Evolutionary conservation across 2,888 invertebrate species (phyloP).

Genomic region (Tipula unca): DNA sequence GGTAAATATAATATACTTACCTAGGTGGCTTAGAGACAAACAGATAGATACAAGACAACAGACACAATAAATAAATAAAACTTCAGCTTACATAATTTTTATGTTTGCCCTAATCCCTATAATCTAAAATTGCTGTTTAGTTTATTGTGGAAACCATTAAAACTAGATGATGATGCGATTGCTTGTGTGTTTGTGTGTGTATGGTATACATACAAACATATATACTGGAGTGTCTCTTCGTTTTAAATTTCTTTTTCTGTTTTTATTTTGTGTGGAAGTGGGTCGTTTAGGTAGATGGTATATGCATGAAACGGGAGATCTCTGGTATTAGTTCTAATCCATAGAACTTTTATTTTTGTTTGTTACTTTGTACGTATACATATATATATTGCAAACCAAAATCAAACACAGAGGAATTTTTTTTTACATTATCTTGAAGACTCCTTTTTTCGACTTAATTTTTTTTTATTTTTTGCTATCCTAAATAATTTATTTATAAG

Average conservation of each 20-base stretch:
- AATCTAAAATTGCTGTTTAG: slow-evolving; percentile 14
- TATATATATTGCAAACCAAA: background rate
- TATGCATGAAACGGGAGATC: background rate
- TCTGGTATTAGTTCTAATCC: background rate
- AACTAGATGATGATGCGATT: background rate
- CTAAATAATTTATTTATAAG: background rate
- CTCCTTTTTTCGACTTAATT: background rate
- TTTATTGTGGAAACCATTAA: background rate
- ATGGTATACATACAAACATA: background rate
- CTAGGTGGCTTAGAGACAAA: background rate
- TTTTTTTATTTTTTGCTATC: background rate
- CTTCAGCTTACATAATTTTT: background rate
- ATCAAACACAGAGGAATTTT: background rate
- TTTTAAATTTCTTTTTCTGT: background rate
- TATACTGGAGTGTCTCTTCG: background rate
- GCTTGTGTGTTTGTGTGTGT: background rate
- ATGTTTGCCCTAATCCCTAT: slow-evolving; percentile 10
- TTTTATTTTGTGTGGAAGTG: background rate
- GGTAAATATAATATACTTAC: too few relatives aligned
- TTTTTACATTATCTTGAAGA: background rate
- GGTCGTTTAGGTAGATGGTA: background rate
- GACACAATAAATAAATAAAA: background rate
- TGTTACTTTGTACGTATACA: too few relatives aligned
- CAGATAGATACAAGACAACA: background rate
- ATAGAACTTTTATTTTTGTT: background rate